Conservation (phyloP, 1,140 invertebrate species). For the Drosophila subobscura region DNA sequence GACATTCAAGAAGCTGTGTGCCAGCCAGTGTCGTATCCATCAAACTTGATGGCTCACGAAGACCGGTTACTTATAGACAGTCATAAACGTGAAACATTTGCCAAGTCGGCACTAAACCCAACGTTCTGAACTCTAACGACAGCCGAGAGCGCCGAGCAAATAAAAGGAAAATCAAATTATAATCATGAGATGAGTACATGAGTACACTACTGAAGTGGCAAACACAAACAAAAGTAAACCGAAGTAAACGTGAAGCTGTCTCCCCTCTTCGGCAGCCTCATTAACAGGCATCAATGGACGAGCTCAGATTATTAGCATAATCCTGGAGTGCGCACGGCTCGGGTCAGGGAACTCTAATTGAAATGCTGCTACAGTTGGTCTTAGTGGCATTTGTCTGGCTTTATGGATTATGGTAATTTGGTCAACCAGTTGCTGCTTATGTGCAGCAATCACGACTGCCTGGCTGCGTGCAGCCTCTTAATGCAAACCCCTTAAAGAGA, state of each 20-base stretch:
- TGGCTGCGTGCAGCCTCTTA: no score
- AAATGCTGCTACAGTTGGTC: conserved; percentile 7
- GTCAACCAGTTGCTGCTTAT: no score
- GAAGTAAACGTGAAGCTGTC: conserved; percentile 12
- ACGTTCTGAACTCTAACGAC: conserved; percentile 26
- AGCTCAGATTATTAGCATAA: conserved; percentile 38
- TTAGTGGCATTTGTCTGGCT: no score
- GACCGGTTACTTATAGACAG: conserved; percentile 43
- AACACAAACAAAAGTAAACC: conserved; percentile 18
- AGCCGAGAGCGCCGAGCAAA: conserved; percentile 27
- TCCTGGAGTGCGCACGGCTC: conserved; percentile 1
- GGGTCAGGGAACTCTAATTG: conserved; percentile 38
- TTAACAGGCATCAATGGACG: conserved; percentile 1
- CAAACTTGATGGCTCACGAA: conserved; percentile 45
- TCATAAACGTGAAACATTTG: conserved; percentile 33
- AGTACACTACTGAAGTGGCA: conserved; percentile 16
- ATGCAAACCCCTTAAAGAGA: no score
- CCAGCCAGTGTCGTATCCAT: conserved; percentile 17
- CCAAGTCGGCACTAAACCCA: conserved; percentile 20
- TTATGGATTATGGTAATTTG: no score
- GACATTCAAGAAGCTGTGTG: background rate
- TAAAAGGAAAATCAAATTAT: conserved; percentile 45
- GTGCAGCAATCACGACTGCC: no score
- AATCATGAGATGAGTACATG: conserved; percentile 39
- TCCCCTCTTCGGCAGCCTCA: no score